Percentiles rank a stretch among this genome's conserved stretches.
Conservation (phyloP, 2,797 vertebrate species). For the Champsocephalus gunnari region DNA sequence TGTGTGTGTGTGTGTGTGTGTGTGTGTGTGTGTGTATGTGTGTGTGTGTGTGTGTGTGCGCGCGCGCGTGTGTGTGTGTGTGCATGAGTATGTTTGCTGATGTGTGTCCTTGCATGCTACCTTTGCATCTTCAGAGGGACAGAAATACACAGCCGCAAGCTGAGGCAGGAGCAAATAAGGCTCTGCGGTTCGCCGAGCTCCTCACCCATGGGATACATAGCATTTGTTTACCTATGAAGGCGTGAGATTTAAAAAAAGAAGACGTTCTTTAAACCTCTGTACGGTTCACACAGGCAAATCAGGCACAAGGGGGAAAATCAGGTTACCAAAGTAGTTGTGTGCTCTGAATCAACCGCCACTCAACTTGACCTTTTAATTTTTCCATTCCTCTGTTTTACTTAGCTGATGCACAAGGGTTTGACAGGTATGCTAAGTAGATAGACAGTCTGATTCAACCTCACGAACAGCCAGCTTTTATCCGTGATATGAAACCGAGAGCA, state of each 20-base stretch:
- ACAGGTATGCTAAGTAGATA: constrained; percentile 14
- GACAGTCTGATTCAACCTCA: constrained; percentile 18
- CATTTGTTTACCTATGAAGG: constrained; percentile 83
- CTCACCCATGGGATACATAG: constrained; percentile 79
- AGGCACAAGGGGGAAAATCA: constrained; percentile 38
- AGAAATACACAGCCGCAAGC: constrained; percentile 78
- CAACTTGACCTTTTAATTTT: constrained; percentile 81
- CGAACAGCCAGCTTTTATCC: background rate
- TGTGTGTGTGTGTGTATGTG: constrained; percentile 44
- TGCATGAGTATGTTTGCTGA: constrained; percentile 53
- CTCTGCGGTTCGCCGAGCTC: constrained; percentile 72
- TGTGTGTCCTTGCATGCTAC: constrained; percentile 72
- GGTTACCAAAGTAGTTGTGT: constrained; percentile 57
- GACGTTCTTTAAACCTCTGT: constrained; percentile 47
- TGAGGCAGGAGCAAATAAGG: constrained; percentile 74
- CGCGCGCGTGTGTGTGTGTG: constrained; percentile 42
- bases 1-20: constrained; percentile 39
- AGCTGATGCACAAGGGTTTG: constrained; percentile 41
- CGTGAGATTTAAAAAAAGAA: constrained; percentile 63
- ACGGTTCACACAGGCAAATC: constrained; percentile 55
- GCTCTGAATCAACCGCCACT: constrained; percentile 63
- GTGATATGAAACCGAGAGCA: constrained; percentile 46
- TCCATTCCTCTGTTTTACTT: constrained; percentile 67
- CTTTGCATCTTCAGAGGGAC: constrained; percentile 79
- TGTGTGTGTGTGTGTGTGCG: constrained; percentile 27